Percentiles rank a stretch among this genome's conserved stretches.
phyloP scores from a whole-genome alignment of 64 coral and sea anemone genomes.

The Astreopora myriophthalma region DNA sequence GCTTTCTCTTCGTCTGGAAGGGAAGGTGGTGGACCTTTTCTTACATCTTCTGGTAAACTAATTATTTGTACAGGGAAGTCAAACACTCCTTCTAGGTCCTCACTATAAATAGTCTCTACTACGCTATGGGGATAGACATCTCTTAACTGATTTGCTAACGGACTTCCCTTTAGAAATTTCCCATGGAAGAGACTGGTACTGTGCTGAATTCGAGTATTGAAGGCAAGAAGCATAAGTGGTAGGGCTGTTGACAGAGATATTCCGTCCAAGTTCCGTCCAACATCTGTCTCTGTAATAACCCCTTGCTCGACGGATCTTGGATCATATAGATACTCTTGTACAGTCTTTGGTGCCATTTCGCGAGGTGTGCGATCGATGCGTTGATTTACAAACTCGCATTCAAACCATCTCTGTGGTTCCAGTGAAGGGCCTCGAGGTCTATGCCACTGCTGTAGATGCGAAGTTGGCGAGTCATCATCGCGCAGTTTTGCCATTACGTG shows the following conservation, averaged over 20 bases:
- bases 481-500: neutral
- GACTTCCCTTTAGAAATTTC: neutral
- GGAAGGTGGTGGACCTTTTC: conserved; percentile 4
- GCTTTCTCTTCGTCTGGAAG: neutral
- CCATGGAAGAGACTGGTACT: neutral
- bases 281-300: neutral
- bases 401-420: conserved; percentile 16
- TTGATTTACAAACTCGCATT: neutral
- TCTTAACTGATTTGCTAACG: neutral
- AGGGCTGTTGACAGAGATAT: neutral
- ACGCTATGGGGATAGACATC: neutral
- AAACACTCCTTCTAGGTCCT: conserved; percentile 17
- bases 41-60: conserved; percentile 14
- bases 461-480: conserved; percentile 14
- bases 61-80: neutral
- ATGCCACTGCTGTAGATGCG: conserved; percentile 15
- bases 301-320: neutral
- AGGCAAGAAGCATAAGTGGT: conserved; percentile 43
- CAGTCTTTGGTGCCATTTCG: conserved; percentile 9
- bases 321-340: conserved; percentile 19
- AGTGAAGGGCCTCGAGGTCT: conserved; percentile 13
- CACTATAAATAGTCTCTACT: conserved; percentile 1
- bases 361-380: neutral
- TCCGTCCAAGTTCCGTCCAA: neutral
- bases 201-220: neutral